Evolutionary conservation across 2,113 vertebrate species (phyloP), one percentile per base, ranked within the genome.

Genomic region (Erythrolamprus reginae): DNA sequence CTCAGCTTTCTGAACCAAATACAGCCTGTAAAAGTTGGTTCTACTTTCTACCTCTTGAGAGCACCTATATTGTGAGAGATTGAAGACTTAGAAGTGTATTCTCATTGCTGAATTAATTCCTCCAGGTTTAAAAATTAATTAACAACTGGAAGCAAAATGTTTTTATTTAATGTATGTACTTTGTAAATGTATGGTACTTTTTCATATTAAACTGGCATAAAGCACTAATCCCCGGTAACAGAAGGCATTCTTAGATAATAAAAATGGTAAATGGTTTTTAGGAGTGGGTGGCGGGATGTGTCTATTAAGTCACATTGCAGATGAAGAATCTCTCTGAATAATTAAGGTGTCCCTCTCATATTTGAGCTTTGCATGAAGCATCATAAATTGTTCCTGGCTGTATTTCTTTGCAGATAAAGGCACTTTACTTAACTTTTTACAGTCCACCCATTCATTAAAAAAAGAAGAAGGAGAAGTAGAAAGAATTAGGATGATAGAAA

Each of bases 71-170:
- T 82, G 13, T 23, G 51, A 26, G 42, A 77, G 24, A 45, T 19
- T 55, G 88, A 82, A 26, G 70, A 77, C 21, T 42, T 21, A 77
- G 70, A 26, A 33, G 28, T 87, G 24, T 90, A 83, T 48, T 55
- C 55, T 88, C n/a, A 89, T 82, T 38, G 1, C 56, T 92, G 90
- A 90, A 87, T 55, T 48, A 84, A 82, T 90, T 0, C 70, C 0
- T 87, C 28, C 86, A 83, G 45, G 86, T 84, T 38, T 92, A 89
- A 91, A 86, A 93, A 58, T 0, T 5, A 10, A 17, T 89, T 89
- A 48, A 84, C 90, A 90, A 13, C 47, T 92, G 17, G 86, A 70
- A 51, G 38, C 70, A 91, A 91, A 93, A 61, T 0, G 0, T 7
- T 23, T 0, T 91, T 92, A 58, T 89, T 88, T 52, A 58, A 1